A percentile compares a stretch with the other conserved stretches of the same genome.
Evolutionary conservation across 2,888 invertebrate species (phyloP).

Genomic region (Nemapogon koenigi): DNA sequence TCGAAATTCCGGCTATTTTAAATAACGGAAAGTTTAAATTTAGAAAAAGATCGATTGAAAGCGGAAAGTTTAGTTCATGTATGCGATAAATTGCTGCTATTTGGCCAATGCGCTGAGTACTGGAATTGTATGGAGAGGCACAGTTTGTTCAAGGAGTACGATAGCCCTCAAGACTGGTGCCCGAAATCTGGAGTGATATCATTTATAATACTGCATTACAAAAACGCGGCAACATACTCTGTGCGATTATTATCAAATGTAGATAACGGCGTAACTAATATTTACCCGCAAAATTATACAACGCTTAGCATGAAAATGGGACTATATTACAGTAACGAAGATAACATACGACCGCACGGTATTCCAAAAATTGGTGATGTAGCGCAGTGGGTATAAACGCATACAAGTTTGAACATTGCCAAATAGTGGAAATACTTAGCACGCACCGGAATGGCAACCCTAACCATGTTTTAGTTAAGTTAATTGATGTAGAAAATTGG

Average conservation of each 20-base stretch:
- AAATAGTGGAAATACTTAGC: constrained; percentile 50
- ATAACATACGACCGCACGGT: constrained; percentile 36
- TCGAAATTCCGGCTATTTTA: constrained; percentile 35
- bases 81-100: constrained; percentile 67
- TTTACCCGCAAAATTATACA: constrained; percentile 36
- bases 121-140: constrained; percentile 69
- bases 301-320: constrained; percentile 41
- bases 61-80: constrained; percentile 46
- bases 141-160: constrained; percentile 54
- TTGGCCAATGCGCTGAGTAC: constrained; percentile 68
- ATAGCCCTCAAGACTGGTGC: constrained; percentile 57
- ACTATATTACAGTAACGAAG: constrained; percentile 37
- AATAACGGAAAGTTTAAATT: no score
- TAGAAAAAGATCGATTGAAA: constrained; percentile 44
- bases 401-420: constrained; percentile 60
- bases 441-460: constrained; percentile 31
- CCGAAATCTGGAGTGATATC: constrained; percentile 61
- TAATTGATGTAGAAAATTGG: constrained; percentile 67
- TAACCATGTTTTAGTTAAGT: constrained; percentile 47
- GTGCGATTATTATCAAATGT: constrained; percentile 47
- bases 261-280: constrained; percentile 22
- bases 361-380: constrained; percentile 59
- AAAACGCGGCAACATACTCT: constrained; percentile 68
- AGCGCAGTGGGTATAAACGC: constrained; percentile 53
- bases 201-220: constrained; percentile 62